phyloP scores from a whole-genome alignment of 2,113 vertebrate species.

The Paraplagusia blochii region DNA sequence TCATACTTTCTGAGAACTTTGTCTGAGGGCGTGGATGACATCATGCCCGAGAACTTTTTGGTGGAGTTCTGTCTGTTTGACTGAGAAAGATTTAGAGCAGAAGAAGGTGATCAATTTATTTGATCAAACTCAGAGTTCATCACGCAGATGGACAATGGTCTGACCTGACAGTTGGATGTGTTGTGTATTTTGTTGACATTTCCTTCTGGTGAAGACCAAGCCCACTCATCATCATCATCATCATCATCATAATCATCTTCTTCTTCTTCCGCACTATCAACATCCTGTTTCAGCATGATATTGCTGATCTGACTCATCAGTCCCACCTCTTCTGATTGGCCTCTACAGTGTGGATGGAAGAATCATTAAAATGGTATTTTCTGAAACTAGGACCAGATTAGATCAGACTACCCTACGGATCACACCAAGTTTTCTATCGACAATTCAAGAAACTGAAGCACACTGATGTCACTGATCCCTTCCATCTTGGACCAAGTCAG shows the following conservation, averaged over 20 bases:
- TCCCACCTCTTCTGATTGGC: constrained; percentile 12
- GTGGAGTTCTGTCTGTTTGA: constrained; percentile 51
- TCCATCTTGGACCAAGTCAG: too few species aligned
- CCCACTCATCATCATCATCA: constrained; percentile 51
- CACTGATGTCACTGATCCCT: too few species aligned
- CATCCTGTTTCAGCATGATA: background rate
- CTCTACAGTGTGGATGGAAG: too few species aligned
- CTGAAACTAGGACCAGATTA: too few species aligned
- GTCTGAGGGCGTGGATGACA: constrained; percentile 56
- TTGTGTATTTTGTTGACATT: constrained; percentile 48
- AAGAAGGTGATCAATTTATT: background rate
- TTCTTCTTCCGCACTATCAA: constrained; percentile 7
- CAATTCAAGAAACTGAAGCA: too few species aligned
- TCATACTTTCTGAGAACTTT: constrained; percentile 76
- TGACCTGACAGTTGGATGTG: constrained; percentile 35
- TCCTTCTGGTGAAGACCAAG: constrained; percentile 35
- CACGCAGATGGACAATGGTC: background rate
- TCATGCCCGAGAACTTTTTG: constrained; percentile 42
- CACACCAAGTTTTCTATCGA: too few species aligned
- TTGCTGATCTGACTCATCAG: constrained; percentile 1
- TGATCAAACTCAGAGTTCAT: background rate
- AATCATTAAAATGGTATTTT: too few species aligned
- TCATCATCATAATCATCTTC: background rate
- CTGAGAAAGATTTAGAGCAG: constrained; percentile 16
- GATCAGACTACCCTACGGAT: too few species aligned